Evolutionary conservation across 2,888 invertebrate genomes (phyloP).

Genomic region (Corythucha ciliata): DNA sequence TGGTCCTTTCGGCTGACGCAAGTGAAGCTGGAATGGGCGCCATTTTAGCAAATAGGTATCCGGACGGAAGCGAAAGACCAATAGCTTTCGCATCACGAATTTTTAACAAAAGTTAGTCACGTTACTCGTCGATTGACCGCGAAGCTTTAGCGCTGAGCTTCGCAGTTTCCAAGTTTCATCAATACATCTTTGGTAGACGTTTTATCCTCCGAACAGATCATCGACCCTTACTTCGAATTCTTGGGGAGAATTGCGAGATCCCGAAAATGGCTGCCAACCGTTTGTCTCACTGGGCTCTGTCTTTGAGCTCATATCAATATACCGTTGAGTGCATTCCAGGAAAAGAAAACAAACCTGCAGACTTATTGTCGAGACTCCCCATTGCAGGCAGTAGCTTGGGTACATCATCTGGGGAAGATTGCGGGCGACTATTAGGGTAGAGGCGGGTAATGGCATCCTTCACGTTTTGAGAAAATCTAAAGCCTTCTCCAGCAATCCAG

Average conservation of each 20-base stretch:
- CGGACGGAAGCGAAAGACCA: constrained; percentile 4
- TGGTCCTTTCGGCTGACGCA: constrained; percentile 5
- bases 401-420: no score
- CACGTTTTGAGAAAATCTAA: no score
- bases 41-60: constrained; percentile 3
- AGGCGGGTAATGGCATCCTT: no score
- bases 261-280: constrained; percentile 3
- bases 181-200: constrained; percentile 7
- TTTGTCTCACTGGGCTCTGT: neutral
- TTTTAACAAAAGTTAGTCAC: neutral
- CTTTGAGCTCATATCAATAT: neutral
- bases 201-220: constrained; percentile 3
- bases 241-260: constrained; percentile 1
- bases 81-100: constrained; percentile 5
- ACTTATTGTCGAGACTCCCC: constrained; percentile 1
- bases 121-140: constrained; percentile 1
- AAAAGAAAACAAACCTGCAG: neutral
- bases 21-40: constrained; percentile 6
- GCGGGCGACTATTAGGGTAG: no score
- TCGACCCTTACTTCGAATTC: constrained; percentile 2
- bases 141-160: neutral
- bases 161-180: constrained; percentile 3
- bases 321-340: neutral
- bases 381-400: no score
- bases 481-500: no score